Base-by-base conservation (phyloP, 2,797 vertebrate species). In the Falco novaeseelandiae region DNA sequence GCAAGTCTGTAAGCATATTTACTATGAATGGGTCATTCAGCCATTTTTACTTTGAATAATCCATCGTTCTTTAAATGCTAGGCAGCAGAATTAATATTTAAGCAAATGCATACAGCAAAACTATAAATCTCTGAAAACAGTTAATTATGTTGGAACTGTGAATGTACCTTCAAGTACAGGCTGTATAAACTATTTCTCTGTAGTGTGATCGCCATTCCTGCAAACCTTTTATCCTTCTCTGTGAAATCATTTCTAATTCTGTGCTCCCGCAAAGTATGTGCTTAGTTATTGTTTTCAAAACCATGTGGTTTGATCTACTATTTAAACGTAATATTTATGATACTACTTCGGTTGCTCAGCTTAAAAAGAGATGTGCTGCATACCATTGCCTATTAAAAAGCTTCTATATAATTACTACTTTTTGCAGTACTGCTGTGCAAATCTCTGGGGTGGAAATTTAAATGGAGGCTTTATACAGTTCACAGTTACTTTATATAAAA, bases 41-140 rank as follows among this genome's bases (percentile, higher is more conserved):
- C 94, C 87, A 83, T 94, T 93, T 93, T 88, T 81, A 83, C 74
- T 93, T 93, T 78, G 89, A 96, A 72, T 61, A 91, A 89, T 94
- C 93, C 66, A 48, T 95, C 22, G 10, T 80, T 52, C 78, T 96
- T 92, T 93, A 94, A 95, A 79, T 3, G 10, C 77, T 69, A 88
- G 84, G 79, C 87, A 96, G 87, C 83, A 87, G 80, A 91, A 92
- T 96, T 97, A 92, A 96, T 95, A 93, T 96, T 96, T 89, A 95
- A 96, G 95, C 94, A 95, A 96, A 95, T 72, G 85, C 77, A 92
- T 87, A 79, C 46, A 3, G 89, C 85, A 95, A 92, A 97, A 93
- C 96, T 94, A 82, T 90, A 96, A 96, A 95, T 95, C 93, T 93
- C 65, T 80, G 83, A 66, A 97, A 96, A 82, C 78, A 76, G 95